phyloP scores from a whole-genome alignment of 1,140 invertebrate species.

The Centruroides vittatus region DNA sequence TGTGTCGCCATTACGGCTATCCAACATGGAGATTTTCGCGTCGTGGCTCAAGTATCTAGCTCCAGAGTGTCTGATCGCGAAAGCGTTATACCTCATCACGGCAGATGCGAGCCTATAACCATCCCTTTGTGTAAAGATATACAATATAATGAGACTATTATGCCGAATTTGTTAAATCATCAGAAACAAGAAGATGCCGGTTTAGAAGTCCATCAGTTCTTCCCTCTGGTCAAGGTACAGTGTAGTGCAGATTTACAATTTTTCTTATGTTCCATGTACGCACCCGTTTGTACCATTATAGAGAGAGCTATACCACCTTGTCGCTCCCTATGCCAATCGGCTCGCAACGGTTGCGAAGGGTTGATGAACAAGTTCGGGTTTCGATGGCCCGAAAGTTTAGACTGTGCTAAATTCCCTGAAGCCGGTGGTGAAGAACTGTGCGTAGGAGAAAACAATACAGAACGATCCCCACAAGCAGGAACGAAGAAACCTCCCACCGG shows the following conservation, averaged over 20 bases:
- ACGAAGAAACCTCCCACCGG: conserved; percentile 11
- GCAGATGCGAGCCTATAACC: conserved; percentile 47
- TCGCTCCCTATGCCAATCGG: conserved; percentile 73
- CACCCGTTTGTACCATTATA: conserved; percentile 87
- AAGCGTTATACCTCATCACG: conserved; percentile 14
- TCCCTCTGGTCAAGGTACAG: conserved; percentile 87
- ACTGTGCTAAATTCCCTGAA: conserved; percentile 80
- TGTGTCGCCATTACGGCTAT: too few relatives aligned
- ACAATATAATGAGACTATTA: conserved; percentile 87
- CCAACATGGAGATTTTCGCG: too few relatives aligned
- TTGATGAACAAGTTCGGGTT: conserved; percentile 89
- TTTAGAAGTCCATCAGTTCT: conserved; percentile 82
- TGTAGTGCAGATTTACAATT: conserved; percentile 88
- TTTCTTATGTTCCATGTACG: conserved; percentile 91
- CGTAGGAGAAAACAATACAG: conserved; percentile 56
- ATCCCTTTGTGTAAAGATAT: conserved; percentile 85
- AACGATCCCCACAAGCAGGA: conserved; percentile 12
- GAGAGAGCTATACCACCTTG: conserved; percentile 84
- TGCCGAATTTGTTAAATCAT: conserved; percentile 88
- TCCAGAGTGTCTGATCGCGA: conserved; percentile 10
- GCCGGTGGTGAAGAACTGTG: conserved; percentile 50
- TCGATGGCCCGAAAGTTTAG: conserved; percentile 81
- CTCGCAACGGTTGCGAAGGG: conserved; percentile 69
- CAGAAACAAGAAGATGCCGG: conserved; percentile 90
- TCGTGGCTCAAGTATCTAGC: too few relatives aligned